phyloP scores from a whole-genome alignment of 2,113 vertebrate genomes.

The Ameiurus melas region DNA sequence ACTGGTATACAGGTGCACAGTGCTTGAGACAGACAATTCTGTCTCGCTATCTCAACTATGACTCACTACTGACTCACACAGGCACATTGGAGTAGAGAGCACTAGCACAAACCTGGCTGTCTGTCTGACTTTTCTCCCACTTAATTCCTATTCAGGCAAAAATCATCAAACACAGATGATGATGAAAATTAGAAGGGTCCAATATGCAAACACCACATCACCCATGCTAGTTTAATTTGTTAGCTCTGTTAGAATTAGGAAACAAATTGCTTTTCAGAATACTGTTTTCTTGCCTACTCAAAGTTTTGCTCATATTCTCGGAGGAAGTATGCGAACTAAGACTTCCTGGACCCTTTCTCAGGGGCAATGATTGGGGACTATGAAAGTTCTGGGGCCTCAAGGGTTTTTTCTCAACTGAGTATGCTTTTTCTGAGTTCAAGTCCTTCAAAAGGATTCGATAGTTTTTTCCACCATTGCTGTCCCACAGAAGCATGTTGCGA shows the following conservation, averaged over 20 bases:
- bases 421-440: neutral
- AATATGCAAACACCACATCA: neutral
- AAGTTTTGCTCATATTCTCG: neutral
- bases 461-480: constrained; percentile 45
- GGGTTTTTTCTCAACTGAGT: neutral
- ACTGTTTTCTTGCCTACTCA: neutral
- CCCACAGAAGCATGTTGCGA: neutral
- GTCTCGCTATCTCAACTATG: neutral
- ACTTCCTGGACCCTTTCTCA: neutral
- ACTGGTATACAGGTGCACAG: neutral
- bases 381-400: neutral
- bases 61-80: neutral
- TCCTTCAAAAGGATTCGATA: constrained; percentile 33
- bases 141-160: neutral
- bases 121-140: neutral
- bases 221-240: neutral
- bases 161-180: neutral
- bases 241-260: neutral
- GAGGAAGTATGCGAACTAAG: no score
- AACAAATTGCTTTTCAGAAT: neutral
- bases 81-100: neutral
- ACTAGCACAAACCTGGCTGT: neutral
- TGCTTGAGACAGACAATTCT: no score
- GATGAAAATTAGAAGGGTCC: neutral
- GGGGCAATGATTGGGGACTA: neutral